These are phyloP conservation scores for Apoderus coryli DNA, from an alignment of 2,888 invertebrate genomes.

Conservation along the genomic window DNA sequence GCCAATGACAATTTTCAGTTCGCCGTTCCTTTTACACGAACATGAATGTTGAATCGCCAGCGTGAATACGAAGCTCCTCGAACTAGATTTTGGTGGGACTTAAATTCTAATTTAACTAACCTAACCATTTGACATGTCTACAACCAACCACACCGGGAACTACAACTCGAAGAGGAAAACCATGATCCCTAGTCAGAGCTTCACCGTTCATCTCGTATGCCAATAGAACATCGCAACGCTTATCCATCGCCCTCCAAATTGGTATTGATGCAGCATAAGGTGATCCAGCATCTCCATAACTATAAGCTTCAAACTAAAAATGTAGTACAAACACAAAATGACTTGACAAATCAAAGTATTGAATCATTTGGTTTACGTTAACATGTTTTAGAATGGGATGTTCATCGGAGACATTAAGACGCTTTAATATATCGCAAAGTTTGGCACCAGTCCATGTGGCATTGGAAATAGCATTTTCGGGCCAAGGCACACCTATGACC, in stretches of 20 bases:
- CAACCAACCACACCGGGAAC: slow-evolving; percentile 93
- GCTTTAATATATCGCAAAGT: slow-evolving; percentile 54
- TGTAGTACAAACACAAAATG: neutral
- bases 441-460: slow-evolving; percentile 76
- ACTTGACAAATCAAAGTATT: neutral
- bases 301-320: slow-evolving; percentile 64
- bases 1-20: no score
- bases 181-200: slow-evolving; percentile 78
- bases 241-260: slow-evolving; percentile 61
- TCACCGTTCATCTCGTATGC: slow-evolving; percentile 94
- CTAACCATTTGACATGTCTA: slow-evolving; percentile 92
- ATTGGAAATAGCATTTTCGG: slow-evolving; percentile 82
- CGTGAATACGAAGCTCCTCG: no score
- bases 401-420: slow-evolving; percentile 46
- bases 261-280: slow-evolving; percentile 90
- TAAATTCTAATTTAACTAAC: no score
- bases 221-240: slow-evolving; percentile 61
- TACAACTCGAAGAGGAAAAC: slow-evolving; percentile 73
- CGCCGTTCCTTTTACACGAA: no score
- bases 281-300: slow-evolving; percentile 68
- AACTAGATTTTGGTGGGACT: no score
- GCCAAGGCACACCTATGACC: slow-evolving; percentile 82
- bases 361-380: slow-evolving; percentile 48
- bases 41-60: no score
- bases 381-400: slow-evolving; percentile 47